Base-by-base conservation (phyloP, 92 coral and sea anemone genomes). In the Parazoanthus darwini region DNA sequence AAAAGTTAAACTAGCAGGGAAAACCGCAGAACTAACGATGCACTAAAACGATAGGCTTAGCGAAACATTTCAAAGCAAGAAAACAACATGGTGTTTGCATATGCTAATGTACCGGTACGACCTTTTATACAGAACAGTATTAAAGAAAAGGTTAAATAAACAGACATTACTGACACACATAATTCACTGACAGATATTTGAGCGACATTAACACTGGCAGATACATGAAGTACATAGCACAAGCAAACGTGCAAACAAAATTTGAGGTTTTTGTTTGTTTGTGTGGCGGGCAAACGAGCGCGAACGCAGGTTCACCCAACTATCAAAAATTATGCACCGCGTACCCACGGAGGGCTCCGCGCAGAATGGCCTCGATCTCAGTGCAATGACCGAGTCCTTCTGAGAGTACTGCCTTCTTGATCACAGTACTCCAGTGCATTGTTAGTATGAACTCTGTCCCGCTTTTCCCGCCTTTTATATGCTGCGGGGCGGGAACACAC, bases 361-460 rank as follows among this genome's bases (percentile, higher is more conserved):
- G 92, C 95, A 93, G 95, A 83, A 58, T 22, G 74, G 87, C 70
- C 88, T 92, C 94, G 50, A 42, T 79, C 93, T 8, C 50, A 78
- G 91, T 94, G 95, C 94, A 90, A 89, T 67, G 92, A 88, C 82
- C 83, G 77, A 86, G 90, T 79, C 93, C 92, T 81, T 84, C 98
- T 88, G 98, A 88, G 92, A 93, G 86, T 89, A 91, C 95, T 88
- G 98, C 98, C 98, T 94, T 94, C 92, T 22, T 94, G 98, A 94
- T 94, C 98, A 94, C 98, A 91, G 94, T 91, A 91, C 89, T 91
- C 95, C 94, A 86, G 94, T 91, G 93, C 95, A 91, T 94, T 94
- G 98, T 94, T 94, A 94, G 98, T 94, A 94, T 94, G 95, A 91
- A 56, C 70, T 78, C 63, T 83, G 88, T 65, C 58, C 90, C 38